phyloP scores from a whole-genome alignment of 2,113 vertebrate genomes.

The Lepisosteus oculatus region DNA sequence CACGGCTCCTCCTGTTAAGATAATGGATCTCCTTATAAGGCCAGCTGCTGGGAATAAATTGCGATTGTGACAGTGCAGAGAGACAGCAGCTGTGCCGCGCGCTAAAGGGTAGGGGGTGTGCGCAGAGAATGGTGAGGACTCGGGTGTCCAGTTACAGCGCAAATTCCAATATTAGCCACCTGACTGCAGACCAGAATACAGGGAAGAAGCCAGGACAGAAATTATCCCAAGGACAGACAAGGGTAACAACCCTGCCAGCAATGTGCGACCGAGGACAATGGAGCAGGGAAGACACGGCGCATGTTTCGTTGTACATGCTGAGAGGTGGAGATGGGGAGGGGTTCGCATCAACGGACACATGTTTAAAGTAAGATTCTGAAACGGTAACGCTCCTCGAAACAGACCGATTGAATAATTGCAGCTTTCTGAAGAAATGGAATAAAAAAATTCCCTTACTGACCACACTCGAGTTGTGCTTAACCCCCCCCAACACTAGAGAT shows the following conservation, averaged over 20 bases:
- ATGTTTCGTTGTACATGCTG: too few species aligned
- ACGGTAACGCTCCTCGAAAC: too few species aligned
- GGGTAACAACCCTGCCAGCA: slow-evolving; percentile 39
- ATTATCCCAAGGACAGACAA: slow-evolving; percentile 66
- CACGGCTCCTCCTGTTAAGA: slow-evolving; percentile 52
- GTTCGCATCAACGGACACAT: too few species aligned
- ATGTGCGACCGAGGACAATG: not conserved
- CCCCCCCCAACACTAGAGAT: too few species aligned
- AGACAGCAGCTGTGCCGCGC: slow-evolving; percentile 65
- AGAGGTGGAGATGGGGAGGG: too few species aligned
- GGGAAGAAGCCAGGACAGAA: slow-evolving; percentile 36
- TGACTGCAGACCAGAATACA: slow-evolving; percentile 56
- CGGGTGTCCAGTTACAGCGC: slow-evolving; percentile 62
- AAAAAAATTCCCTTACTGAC: too few species aligned
- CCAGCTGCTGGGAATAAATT: slow-evolving; percentile 70
- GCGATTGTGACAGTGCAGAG: slow-evolving; percentile 70
- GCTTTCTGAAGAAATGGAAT: too few species aligned
- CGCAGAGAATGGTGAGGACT: slow-evolving; percentile 36
- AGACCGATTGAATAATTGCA: too few species aligned
- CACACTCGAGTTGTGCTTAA: too few species aligned
- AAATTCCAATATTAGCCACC: slow-evolving; percentile 66
- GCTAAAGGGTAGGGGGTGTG: slow-evolving; percentile 42
- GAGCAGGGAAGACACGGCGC: not conserved
- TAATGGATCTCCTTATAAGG: slow-evolving; percentile 72
- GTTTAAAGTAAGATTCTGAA: too few species aligned